Percentiles rank a stretch among this genome's conserved stretches.
Conservation (phyloP, 1,140 invertebrate genomes). For the Anastrepha obliqua region DNA sequence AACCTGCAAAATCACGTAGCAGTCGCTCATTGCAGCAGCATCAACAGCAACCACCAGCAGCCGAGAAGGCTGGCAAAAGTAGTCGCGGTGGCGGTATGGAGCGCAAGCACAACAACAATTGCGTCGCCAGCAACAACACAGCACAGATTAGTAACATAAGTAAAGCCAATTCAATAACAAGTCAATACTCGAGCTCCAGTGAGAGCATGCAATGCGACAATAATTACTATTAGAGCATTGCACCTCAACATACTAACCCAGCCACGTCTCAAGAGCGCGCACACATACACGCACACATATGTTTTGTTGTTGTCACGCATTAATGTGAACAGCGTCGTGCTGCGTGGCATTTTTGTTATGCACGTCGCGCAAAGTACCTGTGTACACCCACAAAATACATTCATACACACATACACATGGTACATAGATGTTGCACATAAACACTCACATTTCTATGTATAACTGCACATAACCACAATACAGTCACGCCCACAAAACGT, state of each 20-base stretch:
- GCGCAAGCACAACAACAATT: constrained; percentile 57
- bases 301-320: neutral
- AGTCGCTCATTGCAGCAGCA: neutral
- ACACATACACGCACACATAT: neutral
- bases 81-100: constrained; percentile 11
- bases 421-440: neutral
- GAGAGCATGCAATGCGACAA: constrained; percentile 73
- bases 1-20: constrained; percentile 55
- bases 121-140: constrained; percentile 60
- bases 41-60: neutral
- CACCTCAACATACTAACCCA: too few species aligned
- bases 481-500: neutral
- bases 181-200: constrained; percentile 69
- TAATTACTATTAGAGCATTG: constrained; percentile 69
- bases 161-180: constrained; percentile 53
- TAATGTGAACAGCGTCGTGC: neutral
- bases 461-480: constrained; percentile 7
- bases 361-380: neutral
- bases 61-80: neutral
- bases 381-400: neutral
- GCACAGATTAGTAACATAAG: constrained; percentile 32
- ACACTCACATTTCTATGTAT: neutral
- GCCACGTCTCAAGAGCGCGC: neutral
- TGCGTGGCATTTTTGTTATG: neutral
- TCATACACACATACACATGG: neutral